Conservation (phyloP, 1,140 invertebrate species). For the Liolophura sinensis region DNA sequence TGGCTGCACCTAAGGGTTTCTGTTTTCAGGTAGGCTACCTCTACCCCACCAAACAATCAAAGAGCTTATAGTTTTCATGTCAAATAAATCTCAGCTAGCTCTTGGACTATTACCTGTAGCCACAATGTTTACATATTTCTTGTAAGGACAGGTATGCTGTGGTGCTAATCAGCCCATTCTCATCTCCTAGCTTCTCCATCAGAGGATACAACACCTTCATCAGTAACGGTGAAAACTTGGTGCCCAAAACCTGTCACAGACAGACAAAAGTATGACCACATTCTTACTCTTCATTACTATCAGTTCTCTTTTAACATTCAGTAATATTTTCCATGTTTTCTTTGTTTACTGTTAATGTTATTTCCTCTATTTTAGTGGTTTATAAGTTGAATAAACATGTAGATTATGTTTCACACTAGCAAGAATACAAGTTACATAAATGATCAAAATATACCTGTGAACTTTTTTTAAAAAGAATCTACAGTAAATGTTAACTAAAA, state of each 20-base stretch:
- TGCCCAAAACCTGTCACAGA: constrained; percentile 29
- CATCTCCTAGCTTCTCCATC: constrained; percentile 48
- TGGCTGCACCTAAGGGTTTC: no score
- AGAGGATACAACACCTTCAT: constrained; percentile 44
- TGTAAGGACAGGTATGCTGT: constrained; percentile 40
- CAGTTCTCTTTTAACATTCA: not conserved
- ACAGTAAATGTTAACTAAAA: not conserved
- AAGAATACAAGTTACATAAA: no score
- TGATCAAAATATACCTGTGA: not conserved
- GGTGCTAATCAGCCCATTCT: constrained; percentile 40
- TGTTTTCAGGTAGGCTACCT: no score
- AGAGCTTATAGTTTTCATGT: no score
- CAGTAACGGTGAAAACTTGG: constrained; percentile 30
- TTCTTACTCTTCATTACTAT: not conserved
- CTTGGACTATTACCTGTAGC: constrained; percentile 37
- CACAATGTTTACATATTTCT: constrained; percentile 32
- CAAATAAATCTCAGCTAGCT: no score
- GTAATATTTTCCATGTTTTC: no score
- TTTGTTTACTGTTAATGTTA: no score
- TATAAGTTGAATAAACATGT: no score
- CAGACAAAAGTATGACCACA: constrained; percentile 7
- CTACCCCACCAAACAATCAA: no score
- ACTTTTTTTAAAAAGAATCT: not conserved
- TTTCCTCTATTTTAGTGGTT: no score
- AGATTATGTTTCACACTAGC: no score